Percentiles rank a stretch among this genome's conserved stretches.
phyloP scores from a whole-genome alignment of 2,888 invertebrate species.

The Mesorhabditis sp. region DNA sequence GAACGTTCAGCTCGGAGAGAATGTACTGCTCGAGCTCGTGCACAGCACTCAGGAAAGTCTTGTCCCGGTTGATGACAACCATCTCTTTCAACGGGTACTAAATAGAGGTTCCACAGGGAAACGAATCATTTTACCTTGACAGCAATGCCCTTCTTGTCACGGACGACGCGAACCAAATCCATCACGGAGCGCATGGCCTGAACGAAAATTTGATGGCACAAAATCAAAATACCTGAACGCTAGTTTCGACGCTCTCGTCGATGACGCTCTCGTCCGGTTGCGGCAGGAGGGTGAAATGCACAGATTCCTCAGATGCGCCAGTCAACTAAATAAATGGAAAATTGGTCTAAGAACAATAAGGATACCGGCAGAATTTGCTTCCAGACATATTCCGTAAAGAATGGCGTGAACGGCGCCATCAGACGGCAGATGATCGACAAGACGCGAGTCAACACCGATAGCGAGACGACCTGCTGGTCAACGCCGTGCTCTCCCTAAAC shows the following conservation, averaged over 20 bases:
- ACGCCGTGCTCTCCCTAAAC: slow-evolving; percentile 74
- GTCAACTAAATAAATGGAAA: slow-evolving; percentile 19
- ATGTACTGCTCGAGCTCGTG: slow-evolving; percentile 78
- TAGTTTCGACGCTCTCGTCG: slow-evolving; percentile 79
- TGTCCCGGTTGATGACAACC: slow-evolving; percentile 85
- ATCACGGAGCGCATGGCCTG: slow-evolving; percentile 86
- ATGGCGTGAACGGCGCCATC: slow-evolving; percentile 97
- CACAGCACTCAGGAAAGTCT: slow-evolving; percentile 74
- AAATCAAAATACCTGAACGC: slow-evolving; percentile 67
- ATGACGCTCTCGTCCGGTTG: slow-evolving; percentile 69
- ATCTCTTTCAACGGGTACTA: slow-evolving; percentile 89
- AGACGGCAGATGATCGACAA: slow-evolving; percentile 81
- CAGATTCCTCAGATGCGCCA: slow-evolving; percentile 65
- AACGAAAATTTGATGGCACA: background rate
- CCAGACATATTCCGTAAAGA: slow-evolving; percentile 89
- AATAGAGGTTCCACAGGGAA: slow-evolving; percentile 12
- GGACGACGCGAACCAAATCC: slow-evolving; percentile 83
- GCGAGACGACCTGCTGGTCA: slow-evolving; percentile 76
- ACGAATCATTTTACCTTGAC: slow-evolving; percentile 68
- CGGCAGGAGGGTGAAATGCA: slow-evolving; percentile 88
- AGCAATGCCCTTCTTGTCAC: slow-evolving; percentile 88
- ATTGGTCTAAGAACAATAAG: background rate
- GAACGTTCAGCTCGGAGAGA: slow-evolving; percentile 86
- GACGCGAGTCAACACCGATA: slow-evolving; percentile 83
- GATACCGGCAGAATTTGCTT: slow-evolving; percentile 70